Conservation (phyloP, 2,888 invertebrate species). For the Drosophila prostipennis region DNA sequence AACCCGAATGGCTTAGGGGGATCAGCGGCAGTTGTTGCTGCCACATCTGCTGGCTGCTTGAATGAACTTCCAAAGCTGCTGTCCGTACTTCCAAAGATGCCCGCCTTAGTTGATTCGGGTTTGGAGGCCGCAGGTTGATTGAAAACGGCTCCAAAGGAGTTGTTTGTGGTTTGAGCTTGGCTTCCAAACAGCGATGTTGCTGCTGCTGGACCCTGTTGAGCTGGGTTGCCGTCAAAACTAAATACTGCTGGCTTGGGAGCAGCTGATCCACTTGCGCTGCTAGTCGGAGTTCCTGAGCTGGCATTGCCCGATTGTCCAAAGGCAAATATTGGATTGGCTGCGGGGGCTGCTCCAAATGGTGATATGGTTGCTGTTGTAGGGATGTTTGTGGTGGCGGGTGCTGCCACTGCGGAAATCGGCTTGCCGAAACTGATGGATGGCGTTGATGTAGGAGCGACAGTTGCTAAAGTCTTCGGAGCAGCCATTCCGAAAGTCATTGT, state of each 20-base stretch:
- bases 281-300: background rate
- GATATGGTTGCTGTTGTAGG: conserved; percentile 1
- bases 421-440: conserved; percentile 12
- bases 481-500: background rate
- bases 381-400: conserved; percentile 4
- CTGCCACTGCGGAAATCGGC: background rate
- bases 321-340: conserved; percentile 11
- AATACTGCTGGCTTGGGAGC: conserved; percentile 1
- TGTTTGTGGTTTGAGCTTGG: background rate
- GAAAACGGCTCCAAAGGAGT: conserved; percentile 8
- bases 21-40: conserved; percentile 1
- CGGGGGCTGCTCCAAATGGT: conserved; percentile 8
- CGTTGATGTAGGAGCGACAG: conserved; percentile 9
- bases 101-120: conserved; percentile 7
- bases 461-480: conserved; percentile 2
- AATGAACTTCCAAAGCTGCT: conserved; percentile 12
- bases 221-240: conserved; percentile 17
- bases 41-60: background rate
- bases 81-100: conserved; percentile 19
- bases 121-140: conserved; percentile 1
- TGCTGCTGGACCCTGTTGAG: background rate
- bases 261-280: background rate
- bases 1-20: conserved; percentile 21
- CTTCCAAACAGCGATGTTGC: background rate
- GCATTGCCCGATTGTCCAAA: conserved; percentile 15